These are phyloP conservation scores for Theristicus caerulescens DNA, from an alignment of 2,113 vertebrate species.

Conservation along the genomic window DNA sequence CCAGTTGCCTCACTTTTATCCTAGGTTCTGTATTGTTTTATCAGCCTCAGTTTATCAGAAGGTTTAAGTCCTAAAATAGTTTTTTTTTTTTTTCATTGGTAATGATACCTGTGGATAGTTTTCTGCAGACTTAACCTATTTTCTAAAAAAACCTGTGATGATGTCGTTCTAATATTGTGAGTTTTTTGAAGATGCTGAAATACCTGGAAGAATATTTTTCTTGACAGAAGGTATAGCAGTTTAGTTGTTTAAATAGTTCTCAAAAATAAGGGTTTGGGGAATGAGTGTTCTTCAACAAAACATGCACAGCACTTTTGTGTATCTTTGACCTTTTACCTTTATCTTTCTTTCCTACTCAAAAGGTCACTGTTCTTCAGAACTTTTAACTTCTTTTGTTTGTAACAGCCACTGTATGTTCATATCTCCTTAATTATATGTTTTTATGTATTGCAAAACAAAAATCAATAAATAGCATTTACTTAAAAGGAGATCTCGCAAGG, in stretches of 20 bases:
- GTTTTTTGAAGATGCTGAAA: not conserved
- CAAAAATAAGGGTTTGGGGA: not conserved
- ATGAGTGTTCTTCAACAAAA: not conserved
- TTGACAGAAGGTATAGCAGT: not conserved
- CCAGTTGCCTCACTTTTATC: not conserved
- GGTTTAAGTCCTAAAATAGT: not conserved
- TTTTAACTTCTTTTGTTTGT: slow-evolving; percentile 47
- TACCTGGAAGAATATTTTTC: not conserved
- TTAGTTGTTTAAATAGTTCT: not conserved
- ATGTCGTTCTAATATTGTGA: not conserved
- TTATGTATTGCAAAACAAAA: slow-evolving; percentile 44
- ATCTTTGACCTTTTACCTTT: slow-evolving; percentile 54
- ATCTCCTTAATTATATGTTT: not conserved
- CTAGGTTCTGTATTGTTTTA: not conserved
- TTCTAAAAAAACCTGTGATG: accelerated
- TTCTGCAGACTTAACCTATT: not conserved
- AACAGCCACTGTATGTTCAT: not conserved
- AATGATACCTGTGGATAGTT: not conserved
- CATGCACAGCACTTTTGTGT: not conserved
- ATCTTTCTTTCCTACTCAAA: slow-evolving; percentile 1
- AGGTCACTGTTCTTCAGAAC: slow-evolving; percentile 39
- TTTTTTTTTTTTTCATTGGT: not conserved
- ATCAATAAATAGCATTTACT: slow-evolving; percentile 19
- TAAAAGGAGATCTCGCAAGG: not conserved
- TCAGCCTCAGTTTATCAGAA: not conserved